A percentile compares a stretch with the other conserved stretches of the same genome.
phyloP scores from a whole-genome alignment of 2,113 vertebrate species.

The Nothocercus nigrocapillus region DNA sequence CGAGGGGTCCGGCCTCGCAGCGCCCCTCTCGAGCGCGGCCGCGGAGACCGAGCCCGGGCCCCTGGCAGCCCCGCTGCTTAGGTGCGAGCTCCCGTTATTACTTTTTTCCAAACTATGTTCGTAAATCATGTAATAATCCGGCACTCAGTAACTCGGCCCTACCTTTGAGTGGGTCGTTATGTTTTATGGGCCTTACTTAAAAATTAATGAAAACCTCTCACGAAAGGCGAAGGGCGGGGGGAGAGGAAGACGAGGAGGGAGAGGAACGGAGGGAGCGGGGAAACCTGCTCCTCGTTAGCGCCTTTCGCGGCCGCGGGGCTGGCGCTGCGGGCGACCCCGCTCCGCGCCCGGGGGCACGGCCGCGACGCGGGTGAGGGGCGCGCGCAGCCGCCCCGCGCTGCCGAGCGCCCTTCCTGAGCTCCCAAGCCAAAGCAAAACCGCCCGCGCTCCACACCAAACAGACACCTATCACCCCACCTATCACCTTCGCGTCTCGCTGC shows the following conservation, averaged over 20 bases:
- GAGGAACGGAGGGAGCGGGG: neutral
- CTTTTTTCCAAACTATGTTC: conserved; percentile 72
- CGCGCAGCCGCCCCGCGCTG: neutral
- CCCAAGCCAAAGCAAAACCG: neutral
- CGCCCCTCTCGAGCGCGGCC: neutral
- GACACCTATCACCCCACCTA: no score
- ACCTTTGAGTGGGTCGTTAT: conserved; percentile 69
- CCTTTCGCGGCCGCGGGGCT: neutral
- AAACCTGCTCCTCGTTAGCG: conserved; percentile 62
- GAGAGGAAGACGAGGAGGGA: neutral
- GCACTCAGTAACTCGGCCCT: conserved; percentile 57
- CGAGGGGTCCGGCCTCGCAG: neutral
- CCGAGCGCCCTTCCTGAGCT: neutral
- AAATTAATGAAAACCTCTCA: conserved; percentile 74
- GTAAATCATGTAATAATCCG: conserved; percentile 67
- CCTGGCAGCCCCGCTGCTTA: conserved; percentile 8
- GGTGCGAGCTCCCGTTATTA: conserved; percentile 53
- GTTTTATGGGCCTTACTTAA: conserved; percentile 69
- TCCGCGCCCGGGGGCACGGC: neutral
- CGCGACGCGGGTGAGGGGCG: neutral
- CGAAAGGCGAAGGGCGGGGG: conserved; percentile 13
- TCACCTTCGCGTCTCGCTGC: neutral
- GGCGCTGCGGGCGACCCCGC: neutral
- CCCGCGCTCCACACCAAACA: neutral
- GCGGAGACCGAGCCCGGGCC: neutral